Evolutionary conservation across 2,113 vertebrate genomes (phyloP).

Genomic region (Reinhardtius hippoglossoides): DNA sequence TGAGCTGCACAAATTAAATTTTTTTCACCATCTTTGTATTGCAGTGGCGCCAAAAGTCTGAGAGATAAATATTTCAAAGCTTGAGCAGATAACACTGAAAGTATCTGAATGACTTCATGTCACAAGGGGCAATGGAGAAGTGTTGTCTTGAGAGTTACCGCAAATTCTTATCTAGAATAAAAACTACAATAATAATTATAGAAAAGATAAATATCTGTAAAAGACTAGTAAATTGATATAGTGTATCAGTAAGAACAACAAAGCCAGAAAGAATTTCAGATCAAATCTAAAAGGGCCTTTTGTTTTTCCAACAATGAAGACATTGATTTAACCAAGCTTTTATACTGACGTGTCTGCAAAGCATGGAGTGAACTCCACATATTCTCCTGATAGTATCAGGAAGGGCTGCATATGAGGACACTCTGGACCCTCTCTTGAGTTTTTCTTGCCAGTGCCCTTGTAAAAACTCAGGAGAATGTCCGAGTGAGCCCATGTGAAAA

Average conservation of each 20-base stretch:
- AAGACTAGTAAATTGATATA: background rate
- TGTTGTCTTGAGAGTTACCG: background rate
- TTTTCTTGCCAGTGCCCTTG: background rate
- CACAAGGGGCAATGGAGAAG: conserved; percentile 6
- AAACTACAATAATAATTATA: background rate
- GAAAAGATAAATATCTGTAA: background rate
- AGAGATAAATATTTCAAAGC: conserved; percentile 1
- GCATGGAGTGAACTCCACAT: no score
- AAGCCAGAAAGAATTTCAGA: background rate
- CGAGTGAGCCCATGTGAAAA: no score
- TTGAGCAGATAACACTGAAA: background rate
- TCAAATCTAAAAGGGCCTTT: background rate
- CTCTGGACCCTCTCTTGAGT: background rate
- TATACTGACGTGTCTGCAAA: background rate
- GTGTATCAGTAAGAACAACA: background rate
- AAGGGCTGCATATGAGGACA: background rate
- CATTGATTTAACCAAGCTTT: background rate
- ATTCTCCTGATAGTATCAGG: background rate
- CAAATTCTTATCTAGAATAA: background rate
- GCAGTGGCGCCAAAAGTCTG: background rate
- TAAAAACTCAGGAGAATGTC: no score
- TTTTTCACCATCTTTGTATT: background rate
- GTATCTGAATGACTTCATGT: conserved; percentile 10
- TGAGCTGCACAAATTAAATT: background rate
- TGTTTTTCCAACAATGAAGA: background rate